These are phyloP conservation scores for Nemotelus pantherinus DNA, from an alignment of 2,888 invertebrate genomes.

Conservation along the genomic window DNA sequence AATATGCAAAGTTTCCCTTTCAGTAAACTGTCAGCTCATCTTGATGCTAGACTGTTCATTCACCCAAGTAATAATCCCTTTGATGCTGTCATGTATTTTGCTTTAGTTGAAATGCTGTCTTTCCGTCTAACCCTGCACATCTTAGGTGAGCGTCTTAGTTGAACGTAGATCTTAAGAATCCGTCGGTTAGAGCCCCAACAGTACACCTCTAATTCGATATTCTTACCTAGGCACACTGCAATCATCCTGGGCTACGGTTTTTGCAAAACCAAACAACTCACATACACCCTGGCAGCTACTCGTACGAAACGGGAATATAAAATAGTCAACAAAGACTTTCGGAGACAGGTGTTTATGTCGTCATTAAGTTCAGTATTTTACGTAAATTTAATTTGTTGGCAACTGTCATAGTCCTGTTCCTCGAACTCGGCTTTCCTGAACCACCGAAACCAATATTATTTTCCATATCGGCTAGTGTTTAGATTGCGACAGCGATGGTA, in stretches of 20 bases:
- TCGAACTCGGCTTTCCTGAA: constrained; percentile 8
- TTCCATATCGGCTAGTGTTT: not conserved
- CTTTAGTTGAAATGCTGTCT: no score
- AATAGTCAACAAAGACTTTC: constrained; percentile 43
- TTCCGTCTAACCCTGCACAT: no score
- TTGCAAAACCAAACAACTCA: constrained; percentile 7
- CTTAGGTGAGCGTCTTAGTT: no score
- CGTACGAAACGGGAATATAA: constrained; percentile 39
- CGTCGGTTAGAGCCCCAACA: not conserved
- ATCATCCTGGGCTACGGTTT: constrained; percentile 8
- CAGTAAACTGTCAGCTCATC: no score
- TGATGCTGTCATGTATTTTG: not conserved
- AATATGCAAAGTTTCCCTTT: no score
- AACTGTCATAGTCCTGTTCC: constrained; percentile 38
- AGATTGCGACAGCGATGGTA: no score
- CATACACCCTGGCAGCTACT: constrained; percentile 16
- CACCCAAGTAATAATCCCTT: constrained; percentile 4
- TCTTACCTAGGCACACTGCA: constrained; percentile 26
- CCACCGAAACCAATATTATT: constrained; percentile 3
- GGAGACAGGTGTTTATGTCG: constrained; percentile 48
- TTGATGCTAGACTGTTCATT: not conserved
- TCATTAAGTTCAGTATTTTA: constrained; percentile 46
- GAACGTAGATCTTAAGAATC: no score
- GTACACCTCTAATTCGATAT: constrained; percentile 25
- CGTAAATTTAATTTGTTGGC: constrained; percentile 46